phyloP scores from a whole-genome alignment of 1,140 invertebrate genomes.

The Ganaspis sp. region DNA sequence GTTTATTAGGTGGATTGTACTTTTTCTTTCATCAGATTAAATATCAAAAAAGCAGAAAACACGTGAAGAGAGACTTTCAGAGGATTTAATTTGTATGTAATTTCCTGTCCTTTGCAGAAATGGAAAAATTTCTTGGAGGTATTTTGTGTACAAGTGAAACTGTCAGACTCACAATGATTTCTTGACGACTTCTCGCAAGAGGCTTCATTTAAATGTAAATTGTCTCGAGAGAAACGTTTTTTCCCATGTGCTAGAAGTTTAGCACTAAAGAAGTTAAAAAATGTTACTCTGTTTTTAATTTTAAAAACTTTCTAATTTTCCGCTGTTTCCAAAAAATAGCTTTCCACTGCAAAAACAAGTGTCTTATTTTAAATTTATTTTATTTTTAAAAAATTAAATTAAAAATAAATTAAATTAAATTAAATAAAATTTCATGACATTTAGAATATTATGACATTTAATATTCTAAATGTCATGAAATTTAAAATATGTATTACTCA shows the following conservation, averaged over 20 bases:
- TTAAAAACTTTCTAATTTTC: too few relatives aligned
- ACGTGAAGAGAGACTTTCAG: background rate
- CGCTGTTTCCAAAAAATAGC: background rate
- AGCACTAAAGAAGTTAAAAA: background rate
- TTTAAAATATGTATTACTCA: too few relatives aligned
- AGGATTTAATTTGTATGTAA: background rate
- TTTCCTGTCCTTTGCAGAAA: background rate
- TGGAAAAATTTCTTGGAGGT: background rate
- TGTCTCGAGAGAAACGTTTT: conserved; percentile 30
- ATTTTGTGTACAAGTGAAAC: background rate
- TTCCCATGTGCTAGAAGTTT: background rate
- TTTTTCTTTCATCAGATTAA: too few relatives aligned
- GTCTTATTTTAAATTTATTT: too few relatives aligned
- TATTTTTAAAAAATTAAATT: too few relatives aligned
- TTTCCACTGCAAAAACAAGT: too few relatives aligned
- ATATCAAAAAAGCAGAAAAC: background rate
- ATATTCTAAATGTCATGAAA: too few relatives aligned
- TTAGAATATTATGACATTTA: too few relatives aligned
- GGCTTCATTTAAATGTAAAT: conserved; percentile 61
- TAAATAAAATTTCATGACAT: too few relatives aligned
- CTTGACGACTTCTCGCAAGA: conserved; percentile 43
- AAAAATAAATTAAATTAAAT: too few relatives aligned
- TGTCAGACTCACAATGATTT: background rate
- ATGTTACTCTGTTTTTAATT: too few relatives aligned
- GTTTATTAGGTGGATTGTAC: too few relatives aligned